Percentiles rank a stretch among this genome's conserved stretches.
phyloP scores from a whole-genome alignment of 2,113 vertebrate species.

The Caracal caracal region DNA sequence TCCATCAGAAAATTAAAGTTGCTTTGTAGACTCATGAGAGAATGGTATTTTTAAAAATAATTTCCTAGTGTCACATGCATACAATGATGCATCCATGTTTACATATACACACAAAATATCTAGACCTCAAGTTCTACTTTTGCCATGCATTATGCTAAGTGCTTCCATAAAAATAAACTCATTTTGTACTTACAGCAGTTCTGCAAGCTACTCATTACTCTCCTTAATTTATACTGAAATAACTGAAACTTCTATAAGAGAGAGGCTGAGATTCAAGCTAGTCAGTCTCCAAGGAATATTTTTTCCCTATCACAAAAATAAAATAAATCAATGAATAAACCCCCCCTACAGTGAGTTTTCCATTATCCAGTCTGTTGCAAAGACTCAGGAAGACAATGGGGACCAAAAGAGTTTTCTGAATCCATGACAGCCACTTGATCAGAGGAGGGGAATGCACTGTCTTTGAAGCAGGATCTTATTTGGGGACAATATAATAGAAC shows the following conservation, averaged over 20 bases:
- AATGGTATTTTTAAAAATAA: not conserved
- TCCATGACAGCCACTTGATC: not conserved
- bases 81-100: not conserved
- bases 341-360: not conserved
- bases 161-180: not conserved
- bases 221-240: not conserved
- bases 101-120: not conserved
- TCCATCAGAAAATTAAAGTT: not conserved
- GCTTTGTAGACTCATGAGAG: not conserved
- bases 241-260: not conserved
- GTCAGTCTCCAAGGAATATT: not conserved
- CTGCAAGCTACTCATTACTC: not conserved
- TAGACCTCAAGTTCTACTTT: not conserved
- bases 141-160: not conserved
- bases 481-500: not conserved
- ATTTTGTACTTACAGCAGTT: not conserved
- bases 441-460: not conserved
- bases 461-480: not conserved
- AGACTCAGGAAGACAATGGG: not conserved
- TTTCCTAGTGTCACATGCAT: not conserved
- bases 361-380: not conserved
- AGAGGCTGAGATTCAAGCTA: not conserved
- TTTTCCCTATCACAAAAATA: not conserved
- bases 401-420: not conserved
- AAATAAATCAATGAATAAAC: not conserved